Base-by-base conservation (phyloP, 2,797 vertebrate species). In the Phoebastria nigripes region DNA sequence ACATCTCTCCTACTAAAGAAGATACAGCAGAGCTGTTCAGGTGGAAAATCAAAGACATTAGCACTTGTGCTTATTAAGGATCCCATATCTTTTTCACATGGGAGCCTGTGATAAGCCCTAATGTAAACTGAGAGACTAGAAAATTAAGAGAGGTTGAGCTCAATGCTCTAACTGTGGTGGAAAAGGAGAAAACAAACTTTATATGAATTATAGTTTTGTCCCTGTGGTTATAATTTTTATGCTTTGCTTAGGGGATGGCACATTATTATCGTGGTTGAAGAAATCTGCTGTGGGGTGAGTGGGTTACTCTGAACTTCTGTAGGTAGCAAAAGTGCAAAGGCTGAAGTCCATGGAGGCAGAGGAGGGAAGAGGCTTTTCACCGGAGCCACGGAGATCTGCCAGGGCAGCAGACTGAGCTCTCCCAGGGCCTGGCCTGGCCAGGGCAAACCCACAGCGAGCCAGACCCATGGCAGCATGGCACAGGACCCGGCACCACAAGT, bases 41-140 rank as follows among this genome's bases (percentile, higher is more conserved):
- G 49, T 69, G 41, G 46, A 88, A 90, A 88, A 91, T 46, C 1
- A 2, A 62, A 72, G 39, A 39, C 6, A 20, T 46, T 41, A 61
- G 14, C 12, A 15, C 20, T 46, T 35, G 20, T 56, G 15, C 12
- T 76, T 13, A 9, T 15, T 59, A 62, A 91, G 31, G 24, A 69
- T 29, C 7, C 10, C 10, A 0, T 51, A 42, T 70, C 18, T 80
- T 90, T 92, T 76, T 93, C 29, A 52, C 1, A 1, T 39, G 8
- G 29, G 12, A 73, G 11, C 1, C 3, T 0, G 0, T 12, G 17
- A 25, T 22, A 33, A 87, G 21, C 21, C 11, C 25, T 52, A 24
- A 28, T 4, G 4, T 63, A 63, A 88, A 42, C 9, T 9, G 10
- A 52, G 37, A 49, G 33, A 74, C 15, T 3, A 74, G 20, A 65